phyloP scores from a whole-genome alignment of 2,797 vertebrate genomes.

The Cossypha polioptera region DNA sequence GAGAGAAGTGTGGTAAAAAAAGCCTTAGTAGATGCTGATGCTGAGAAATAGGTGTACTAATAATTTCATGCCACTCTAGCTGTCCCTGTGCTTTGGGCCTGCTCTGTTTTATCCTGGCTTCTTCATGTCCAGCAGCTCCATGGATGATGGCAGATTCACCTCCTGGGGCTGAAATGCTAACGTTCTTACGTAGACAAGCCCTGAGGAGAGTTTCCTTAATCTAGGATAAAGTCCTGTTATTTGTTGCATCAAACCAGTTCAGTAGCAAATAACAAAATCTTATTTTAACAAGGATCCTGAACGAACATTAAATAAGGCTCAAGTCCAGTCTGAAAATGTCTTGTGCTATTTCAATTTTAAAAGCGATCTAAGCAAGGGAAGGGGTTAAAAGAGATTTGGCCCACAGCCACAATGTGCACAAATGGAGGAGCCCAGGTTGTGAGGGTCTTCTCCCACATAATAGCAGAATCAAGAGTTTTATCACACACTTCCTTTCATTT shows the following conservation, averaged over 20 bases:
- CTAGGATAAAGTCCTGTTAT: not conserved
- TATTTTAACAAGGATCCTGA: not conserved
- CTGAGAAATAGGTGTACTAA: not conserved
- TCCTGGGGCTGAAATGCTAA: not conserved
- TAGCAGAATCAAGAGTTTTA: not conserved
- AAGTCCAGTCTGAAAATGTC: not conserved
- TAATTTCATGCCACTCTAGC: not conserved
- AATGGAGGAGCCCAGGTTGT: not conserved
- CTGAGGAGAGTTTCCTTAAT: not conserved
- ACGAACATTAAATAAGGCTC: not conserved
- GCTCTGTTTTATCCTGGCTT: not conserved
- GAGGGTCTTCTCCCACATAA: not conserved
- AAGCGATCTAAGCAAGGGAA: not conserved
- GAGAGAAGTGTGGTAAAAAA: accelerated
- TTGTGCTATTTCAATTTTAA: not conserved
- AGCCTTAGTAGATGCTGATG: not conserved
- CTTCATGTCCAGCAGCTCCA: not conserved
- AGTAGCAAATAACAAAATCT: not conserved
- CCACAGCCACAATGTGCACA: accelerated
- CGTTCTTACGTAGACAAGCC: not conserved
- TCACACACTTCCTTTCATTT: not conserved
- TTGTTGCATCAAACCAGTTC: not conserved
- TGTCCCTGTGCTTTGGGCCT: not conserved
- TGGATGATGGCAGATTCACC: accelerated
- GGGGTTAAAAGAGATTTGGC: not conserved